These are phyloP conservation scores for Drosophila kuntzei DNA, from an alignment of 2,888 invertebrate species.

Conservation along the genomic window DNA sequence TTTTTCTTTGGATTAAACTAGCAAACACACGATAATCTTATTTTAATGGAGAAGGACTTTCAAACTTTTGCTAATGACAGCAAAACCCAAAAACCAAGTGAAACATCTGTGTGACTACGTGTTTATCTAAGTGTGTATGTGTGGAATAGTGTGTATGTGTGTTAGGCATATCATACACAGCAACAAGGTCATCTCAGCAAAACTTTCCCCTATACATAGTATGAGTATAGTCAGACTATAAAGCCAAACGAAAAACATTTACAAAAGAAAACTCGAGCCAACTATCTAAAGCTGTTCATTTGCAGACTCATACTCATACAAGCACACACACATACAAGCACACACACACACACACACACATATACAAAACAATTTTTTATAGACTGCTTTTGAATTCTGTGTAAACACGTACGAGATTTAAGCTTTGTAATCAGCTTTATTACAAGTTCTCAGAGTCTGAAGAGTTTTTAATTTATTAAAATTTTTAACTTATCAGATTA, in stretches of 20 bases:
- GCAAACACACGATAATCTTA: background rate
- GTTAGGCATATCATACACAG: constrained; percentile 12
- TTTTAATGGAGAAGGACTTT: constrained; percentile 10
- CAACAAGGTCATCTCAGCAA: constrained; percentile 11
- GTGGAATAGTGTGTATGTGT: background rate
- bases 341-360: constrained; percentile 8
- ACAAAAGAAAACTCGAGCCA: constrained; percentile 9
- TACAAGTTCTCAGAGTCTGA: background rate
- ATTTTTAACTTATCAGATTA: constrained; percentile 17
- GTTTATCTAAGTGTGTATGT: background rate
- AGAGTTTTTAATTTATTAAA: constrained; percentile 1
- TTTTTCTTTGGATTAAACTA: background rate
- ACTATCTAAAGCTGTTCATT: constrained; percentile 11
- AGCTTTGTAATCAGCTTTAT: constrained; percentile 27
- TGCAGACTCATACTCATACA: constrained; percentile 10
- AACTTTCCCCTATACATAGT: constrained; percentile 10
- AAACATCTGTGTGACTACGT: constrained; percentile 4
- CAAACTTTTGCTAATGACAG: constrained; percentile 26
- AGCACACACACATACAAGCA: constrained; percentile 1
- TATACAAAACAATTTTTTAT: background rate
- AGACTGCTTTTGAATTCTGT: constrained; percentile 4
- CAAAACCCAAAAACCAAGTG: constrained; percentile 6
- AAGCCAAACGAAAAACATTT: constrained; percentile 7
- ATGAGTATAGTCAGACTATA: constrained; percentile 1
- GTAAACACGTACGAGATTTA: background rate